These are phyloP conservation scores for Petroica traversi DNA, from an alignment of 2,113 vertebrate species.

Conservation along the genomic window DNA sequence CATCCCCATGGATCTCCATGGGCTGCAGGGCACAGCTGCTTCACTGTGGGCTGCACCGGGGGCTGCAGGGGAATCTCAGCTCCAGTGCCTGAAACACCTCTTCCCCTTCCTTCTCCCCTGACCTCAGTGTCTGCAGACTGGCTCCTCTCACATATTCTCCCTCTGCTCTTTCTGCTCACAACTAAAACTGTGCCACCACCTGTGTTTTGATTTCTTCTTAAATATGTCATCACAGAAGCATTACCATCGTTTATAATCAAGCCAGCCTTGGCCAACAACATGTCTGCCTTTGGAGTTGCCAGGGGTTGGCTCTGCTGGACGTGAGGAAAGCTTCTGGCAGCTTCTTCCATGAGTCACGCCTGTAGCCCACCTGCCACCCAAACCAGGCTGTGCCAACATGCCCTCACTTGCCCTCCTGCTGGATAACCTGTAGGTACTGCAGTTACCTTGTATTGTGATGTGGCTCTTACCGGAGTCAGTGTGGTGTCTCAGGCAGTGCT, in stretches of 20 bases:
- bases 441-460: rapidly evolving
- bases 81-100: rapidly evolving
- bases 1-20: too few species aligned
- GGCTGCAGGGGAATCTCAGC: not conserved
- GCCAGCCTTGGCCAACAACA: not conserved
- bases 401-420: not conserved
- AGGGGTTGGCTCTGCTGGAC: not conserved
- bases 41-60: not conserved
- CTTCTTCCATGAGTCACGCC: not conserved
- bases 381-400: not conserved
- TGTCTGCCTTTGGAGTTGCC: rapidly evolving
- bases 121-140: not conserved
- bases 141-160: not conserved
- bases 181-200: not conserved
- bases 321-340: not conserved
- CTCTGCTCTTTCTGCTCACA: not conserved
- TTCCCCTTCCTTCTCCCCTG: not conserved
- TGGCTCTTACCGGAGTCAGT: not conserved
- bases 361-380: not conserved
- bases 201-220: not conserved
- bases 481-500: rapidly evolving
- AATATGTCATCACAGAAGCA: too few species aligned
- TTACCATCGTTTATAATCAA: rapidly evolving
- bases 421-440: not conserved
- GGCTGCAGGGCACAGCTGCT: not conserved